phyloP scores from a whole-genome alignment of 1,140 invertebrate genomes.

The Helicorthomorpha holstii region DNA sequence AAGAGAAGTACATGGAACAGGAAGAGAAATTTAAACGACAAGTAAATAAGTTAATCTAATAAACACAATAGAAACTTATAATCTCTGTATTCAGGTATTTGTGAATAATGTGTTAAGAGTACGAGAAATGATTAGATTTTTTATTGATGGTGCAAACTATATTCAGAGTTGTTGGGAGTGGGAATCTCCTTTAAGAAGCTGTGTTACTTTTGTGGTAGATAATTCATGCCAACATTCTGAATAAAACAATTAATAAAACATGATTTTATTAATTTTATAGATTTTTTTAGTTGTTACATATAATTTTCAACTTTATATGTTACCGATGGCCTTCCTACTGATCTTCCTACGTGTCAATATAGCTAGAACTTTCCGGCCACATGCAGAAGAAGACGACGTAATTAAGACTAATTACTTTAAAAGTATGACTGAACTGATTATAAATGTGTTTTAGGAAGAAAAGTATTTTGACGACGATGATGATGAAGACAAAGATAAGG shows the following conservation, averaged over 20 bases:
- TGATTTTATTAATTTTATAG: slow-evolving; percentile 9
- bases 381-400: slow-evolving; percentile 15
- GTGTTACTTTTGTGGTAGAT: slow-evolving; percentile 58
- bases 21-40: slow-evolving; percentile 91
- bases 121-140: slow-evolving; percentile 70
- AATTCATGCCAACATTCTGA: neutral
- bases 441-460: slow-evolving; percentile 12
- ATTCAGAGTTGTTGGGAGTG: slow-evolving; percentile 94
- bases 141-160: slow-evolving; percentile 77
- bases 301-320: slow-evolving; percentile 74
- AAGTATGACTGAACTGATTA: no score
- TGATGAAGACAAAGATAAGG: slow-evolving; percentile 56
- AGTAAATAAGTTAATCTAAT: slow-evolving; percentile 17
- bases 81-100: slow-evolving; percentile 41
- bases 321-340: slow-evolving; percentile 53
- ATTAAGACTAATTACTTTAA: no score
- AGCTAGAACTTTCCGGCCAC: slow-evolving; percentile 7
- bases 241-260: neutral
- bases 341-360: slow-evolving; percentile 50
- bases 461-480: slow-evolving; percentile 45
- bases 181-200: slow-evolving; percentile 78
- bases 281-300: slow-evolving; percentile 58
- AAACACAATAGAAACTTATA: neutral
- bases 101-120: slow-evolving; percentile 83
- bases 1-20: slow-evolving; percentile 85